Evolutionary conservation across 2,113 vertebrate genomes (phyloP).

Genomic region (Dolichallabes microphthalmus): DNA sequence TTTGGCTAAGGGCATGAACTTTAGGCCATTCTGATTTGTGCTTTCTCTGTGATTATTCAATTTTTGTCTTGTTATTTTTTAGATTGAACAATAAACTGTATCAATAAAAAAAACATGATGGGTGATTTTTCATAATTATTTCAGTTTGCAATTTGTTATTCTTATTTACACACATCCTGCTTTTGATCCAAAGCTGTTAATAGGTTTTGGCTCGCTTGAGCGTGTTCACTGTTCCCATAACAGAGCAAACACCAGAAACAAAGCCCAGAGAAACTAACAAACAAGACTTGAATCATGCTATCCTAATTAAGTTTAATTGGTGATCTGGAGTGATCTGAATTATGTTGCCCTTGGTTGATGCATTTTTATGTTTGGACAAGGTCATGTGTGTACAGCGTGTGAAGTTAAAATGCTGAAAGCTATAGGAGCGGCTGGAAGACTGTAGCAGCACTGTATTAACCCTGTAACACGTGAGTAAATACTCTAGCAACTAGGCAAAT

Average conservation of each 20-base stretch:
- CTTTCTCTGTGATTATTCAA: slow-evolving; percentile 58
- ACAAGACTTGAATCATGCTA: background rate
- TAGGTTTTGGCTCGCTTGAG: background rate
- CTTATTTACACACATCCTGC: background rate
- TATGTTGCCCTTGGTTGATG: background rate
- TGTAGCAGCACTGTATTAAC: background rate
- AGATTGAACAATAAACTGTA: slow-evolving; percentile 61
- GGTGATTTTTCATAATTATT: background rate
- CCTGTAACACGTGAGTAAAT: background rate
- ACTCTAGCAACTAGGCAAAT: background rate
- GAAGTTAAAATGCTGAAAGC: background rate
- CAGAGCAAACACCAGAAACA: background rate
- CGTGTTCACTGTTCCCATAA: background rate
- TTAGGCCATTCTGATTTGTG: slow-evolving; percentile 58
- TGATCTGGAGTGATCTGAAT: background rate
- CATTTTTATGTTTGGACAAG: background rate
- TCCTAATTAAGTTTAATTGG: background rate
- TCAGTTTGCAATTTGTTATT: background rate
- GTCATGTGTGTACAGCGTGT: background rate
- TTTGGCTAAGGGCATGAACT: slow-evolving; percentile 47
- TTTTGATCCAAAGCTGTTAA: background rate
- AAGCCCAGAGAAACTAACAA: background rate
- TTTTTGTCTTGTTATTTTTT: slow-evolving; percentile 64
- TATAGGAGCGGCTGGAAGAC: background rate
- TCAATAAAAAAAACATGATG: slow-evolving; percentile 44